phyloP scores from a whole-genome alignment of 2,888 invertebrate species.

The Hemaris fuciformis region DNA sequence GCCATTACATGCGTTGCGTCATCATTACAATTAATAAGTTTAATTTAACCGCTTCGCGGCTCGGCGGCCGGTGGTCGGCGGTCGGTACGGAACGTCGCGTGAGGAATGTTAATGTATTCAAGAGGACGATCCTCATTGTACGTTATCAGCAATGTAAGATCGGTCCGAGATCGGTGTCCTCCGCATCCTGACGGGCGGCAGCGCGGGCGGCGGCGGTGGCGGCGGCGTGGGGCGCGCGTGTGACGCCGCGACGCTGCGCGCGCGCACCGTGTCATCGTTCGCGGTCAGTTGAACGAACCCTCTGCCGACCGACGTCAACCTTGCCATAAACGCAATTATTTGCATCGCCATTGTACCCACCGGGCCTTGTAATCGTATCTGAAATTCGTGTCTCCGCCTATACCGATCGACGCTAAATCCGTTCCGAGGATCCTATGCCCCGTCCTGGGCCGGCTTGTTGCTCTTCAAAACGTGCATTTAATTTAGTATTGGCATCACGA shows the following conservation, averaged over 20 bases:
- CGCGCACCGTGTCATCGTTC: conserved; percentile 78
- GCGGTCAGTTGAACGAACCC: conserved; percentile 81
- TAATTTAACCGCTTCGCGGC: not conserved
- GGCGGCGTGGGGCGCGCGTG: conserved; percentile 41
- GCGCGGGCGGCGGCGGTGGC: conserved; percentile 32
- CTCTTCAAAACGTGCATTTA: not conserved
- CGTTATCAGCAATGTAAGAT: conserved; percentile 13
- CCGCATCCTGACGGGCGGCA: conserved; percentile 28
- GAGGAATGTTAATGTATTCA: conserved; percentile 10
- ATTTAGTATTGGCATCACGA: conserved; percentile 3
- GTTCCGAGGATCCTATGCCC: not conserved
- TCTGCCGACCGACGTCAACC: conserved; percentile 75
- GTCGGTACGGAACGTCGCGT: not conserved
- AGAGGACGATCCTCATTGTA: not conserved
- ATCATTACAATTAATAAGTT: conserved; percentile 13
- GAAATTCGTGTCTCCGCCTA: conserved; percentile 38
- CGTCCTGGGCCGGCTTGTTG: not conserved
- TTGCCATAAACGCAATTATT: conserved; percentile 81
- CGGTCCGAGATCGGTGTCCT: conserved; percentile 13
- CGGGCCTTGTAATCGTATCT: conserved; percentile 55
- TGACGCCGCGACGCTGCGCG: conserved; percentile 68
- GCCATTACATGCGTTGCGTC: conserved; percentile 23
- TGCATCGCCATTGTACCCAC: conserved; percentile 73
- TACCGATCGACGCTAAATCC: not conserved
- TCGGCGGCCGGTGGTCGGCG: not conserved